Conservation (phyloP, 2,888 invertebrate genomes). For the Abscondita cerata region DNA sequence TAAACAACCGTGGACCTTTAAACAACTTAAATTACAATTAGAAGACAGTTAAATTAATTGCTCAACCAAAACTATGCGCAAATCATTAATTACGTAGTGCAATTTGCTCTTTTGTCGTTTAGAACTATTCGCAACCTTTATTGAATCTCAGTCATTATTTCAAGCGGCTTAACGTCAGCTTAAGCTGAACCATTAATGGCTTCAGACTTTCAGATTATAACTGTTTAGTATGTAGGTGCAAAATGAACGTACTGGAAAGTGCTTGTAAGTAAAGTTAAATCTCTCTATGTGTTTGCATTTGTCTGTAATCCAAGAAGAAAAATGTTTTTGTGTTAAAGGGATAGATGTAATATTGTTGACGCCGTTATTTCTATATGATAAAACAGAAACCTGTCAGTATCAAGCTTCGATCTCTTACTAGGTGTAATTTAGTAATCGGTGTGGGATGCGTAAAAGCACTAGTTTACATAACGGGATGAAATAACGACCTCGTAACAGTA, state of each 20-base stretch:
- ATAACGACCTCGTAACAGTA: constrained; percentile 35
- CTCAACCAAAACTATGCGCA: constrained; percentile 54
- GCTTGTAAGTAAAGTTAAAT: constrained; percentile 20
- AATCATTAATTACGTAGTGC: constrained; percentile 53
- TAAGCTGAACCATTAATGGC: constrained; percentile 41
- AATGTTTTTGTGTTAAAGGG: too few relatives aligned
- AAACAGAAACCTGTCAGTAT: constrained; percentile 9
- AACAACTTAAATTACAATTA: constrained; percentile 51
- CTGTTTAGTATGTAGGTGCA: constrained; percentile 32
- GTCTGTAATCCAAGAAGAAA: too few relatives aligned
- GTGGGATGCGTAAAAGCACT: constrained; percentile 32
- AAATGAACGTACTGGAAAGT: constrained; percentile 31
- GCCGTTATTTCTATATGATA: not conserved
- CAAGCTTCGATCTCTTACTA: constrained; percentile 18
- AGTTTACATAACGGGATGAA: constrained; percentile 35
- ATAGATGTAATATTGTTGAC: too few relatives aligned
- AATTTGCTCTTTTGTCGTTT: constrained; percentile 52
- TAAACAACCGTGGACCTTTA: constrained; percentile 29
- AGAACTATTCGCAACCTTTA: constrained; percentile 50
- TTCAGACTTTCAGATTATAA: constrained; percentile 31
- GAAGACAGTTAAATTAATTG: constrained; percentile 53
- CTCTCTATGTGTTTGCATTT: too few relatives aligned
- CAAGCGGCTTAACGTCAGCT: constrained; percentile 46
- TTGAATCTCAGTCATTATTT: constrained; percentile 52
- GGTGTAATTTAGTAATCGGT: constrained; percentile 31